Conservation (phyloP, 2,113 vertebrate genomes). For the Seriola aureovittata region DNA sequence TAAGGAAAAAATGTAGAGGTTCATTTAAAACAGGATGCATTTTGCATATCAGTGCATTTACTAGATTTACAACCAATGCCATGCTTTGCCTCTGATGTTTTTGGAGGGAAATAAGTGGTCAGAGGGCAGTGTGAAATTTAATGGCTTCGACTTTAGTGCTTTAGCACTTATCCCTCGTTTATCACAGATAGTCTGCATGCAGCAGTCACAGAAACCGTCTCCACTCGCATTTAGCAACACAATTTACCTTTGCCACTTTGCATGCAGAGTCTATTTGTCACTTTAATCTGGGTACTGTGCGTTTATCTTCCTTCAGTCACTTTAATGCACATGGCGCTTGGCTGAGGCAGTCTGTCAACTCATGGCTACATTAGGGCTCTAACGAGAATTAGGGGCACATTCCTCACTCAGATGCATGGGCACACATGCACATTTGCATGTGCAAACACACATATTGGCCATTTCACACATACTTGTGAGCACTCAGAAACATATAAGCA, state of each 20-base stretch:
- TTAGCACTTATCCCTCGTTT: slow-evolving; percentile 76
- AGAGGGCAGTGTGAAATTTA: slow-evolving; percentile 65
- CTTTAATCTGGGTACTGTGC: slow-evolving; percentile 68
- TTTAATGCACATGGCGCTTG: slow-evolving; percentile 69
- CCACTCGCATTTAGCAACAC: slow-evolving; percentile 69
- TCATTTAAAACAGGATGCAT: slow-evolving; percentile 57
- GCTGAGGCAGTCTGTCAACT: slow-evolving; percentile 72
- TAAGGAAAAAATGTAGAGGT: slow-evolving; percentile 17
- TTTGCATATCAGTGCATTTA: slow-evolving; percentile 65
- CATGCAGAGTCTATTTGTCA: slow-evolving; percentile 79
- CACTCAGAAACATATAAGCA: slow-evolving; percentile 25
- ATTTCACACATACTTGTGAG: slow-evolving; percentile 30
- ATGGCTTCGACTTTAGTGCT: slow-evolving; percentile 58
- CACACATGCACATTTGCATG: slow-evolving; percentile 25
- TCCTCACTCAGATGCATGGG: slow-evolving; percentile 55
- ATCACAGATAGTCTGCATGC: slow-evolving; percentile 65
- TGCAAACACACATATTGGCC: slow-evolving; percentile 35
- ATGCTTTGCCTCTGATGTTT: slow-evolving; percentile 59
- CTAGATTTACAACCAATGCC: slow-evolving; percentile 66
- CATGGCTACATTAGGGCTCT: slow-evolving; percentile 63
- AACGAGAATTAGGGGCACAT: slow-evolving; percentile 58
- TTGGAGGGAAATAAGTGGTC: slow-evolving; percentile 60
- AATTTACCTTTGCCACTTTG: slow-evolving; percentile 80
- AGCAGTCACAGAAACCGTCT: slow-evolving; percentile 65
- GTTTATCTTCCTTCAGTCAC: slow-evolving; percentile 74